A percentile compares a stretch with the other conserved stretches of the same genome.
Evolutionary conservation across 2,113 vertebrate species (phyloP).

Genomic region (Lichenostomus cassidix): DNA sequence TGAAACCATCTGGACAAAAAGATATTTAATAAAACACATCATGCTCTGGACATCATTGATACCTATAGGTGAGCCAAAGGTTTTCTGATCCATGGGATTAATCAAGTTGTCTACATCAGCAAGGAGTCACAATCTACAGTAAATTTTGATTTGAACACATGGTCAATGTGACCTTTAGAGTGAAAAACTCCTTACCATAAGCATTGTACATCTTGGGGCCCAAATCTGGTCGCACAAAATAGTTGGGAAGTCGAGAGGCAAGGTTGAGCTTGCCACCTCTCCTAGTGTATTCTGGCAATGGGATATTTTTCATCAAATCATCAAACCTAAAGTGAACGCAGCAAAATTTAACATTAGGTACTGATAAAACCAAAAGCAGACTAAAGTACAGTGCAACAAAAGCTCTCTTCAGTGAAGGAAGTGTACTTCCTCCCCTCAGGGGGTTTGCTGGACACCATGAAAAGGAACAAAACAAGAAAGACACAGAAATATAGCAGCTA

Average conservation of each 20-base stretch:
- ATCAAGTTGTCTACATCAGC: not conserved
- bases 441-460: not conserved
- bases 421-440: not conserved
- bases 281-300: conserved; percentile 80
- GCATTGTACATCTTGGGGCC: conserved; percentile 86
- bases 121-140: not conserved
- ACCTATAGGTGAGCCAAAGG: not conserved
- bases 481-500: not conserved
- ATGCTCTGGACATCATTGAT: not conserved
- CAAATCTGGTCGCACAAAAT: conserved; percentile 81
- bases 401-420: not conserved
- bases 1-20: not conserved
- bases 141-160: not conserved
- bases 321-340: conserved; percentile 73
- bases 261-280: conserved; percentile 81
- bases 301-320: conserved; percentile 82
- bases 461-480: not conserved
- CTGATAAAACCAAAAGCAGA: not conserved
- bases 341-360: not conserved
- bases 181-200: conserved; percentile 69
- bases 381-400: not conserved
- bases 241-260: conserved; percentile 78
- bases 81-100: not conserved
- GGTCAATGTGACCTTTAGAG: not conserved
- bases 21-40: not conserved